phyloP scores from a whole-genome alignment of 2,797 vertebrate species.

The Acanthopagrus latus region DNA sequence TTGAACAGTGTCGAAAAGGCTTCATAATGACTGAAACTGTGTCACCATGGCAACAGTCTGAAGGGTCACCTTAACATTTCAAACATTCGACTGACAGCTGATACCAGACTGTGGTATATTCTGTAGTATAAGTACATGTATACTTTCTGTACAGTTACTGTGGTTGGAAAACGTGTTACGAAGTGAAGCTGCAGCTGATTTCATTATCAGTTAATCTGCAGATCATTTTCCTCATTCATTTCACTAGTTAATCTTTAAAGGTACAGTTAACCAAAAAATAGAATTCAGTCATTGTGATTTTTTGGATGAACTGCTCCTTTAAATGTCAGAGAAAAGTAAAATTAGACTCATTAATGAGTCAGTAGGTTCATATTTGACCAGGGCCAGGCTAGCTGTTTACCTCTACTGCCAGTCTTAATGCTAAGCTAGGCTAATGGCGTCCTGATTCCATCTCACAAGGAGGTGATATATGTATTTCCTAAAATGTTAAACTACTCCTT shows the following conservation, averaged over 20 bases:
- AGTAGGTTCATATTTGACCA: background rate
- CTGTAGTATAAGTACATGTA: background rate
- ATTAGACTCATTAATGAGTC: background rate
- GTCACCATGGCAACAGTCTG: constrained; percentile 9
- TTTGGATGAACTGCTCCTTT: no score
- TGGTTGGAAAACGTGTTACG: background rate
- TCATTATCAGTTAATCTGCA: background rate
- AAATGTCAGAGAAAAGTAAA: background rate
- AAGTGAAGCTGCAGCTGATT: background rate
- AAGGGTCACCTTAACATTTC: background rate
- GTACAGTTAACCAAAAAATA: no score
- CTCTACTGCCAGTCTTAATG: background rate
- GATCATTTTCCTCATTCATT: background rate
- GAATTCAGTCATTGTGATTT: background rate
- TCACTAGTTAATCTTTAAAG: no score
- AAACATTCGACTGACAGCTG: background rate
- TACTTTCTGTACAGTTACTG: constrained; percentile 4
- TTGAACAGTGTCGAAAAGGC: constrained; percentile 12
- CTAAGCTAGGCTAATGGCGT: no score
- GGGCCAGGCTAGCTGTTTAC: background rate
- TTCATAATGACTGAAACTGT: constrained; percentile 4
- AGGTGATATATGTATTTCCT: no score
- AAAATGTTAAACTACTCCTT: no score
- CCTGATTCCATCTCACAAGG: no score
- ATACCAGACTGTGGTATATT: background rate